phyloP scores from a whole-genome alignment of 2,888 invertebrate genomes.

The Drosophila trichaetosa region DNA sequence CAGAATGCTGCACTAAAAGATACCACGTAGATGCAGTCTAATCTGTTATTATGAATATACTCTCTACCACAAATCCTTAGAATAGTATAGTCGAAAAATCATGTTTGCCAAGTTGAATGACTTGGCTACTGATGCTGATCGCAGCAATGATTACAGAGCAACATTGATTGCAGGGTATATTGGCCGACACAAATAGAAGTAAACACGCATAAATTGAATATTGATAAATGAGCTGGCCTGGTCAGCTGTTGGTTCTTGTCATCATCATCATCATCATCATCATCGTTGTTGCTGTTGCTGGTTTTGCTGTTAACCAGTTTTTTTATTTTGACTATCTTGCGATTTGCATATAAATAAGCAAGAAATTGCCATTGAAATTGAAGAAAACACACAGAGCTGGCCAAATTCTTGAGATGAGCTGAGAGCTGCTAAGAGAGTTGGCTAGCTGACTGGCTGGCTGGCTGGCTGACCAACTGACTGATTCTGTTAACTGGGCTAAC shows the following conservation, averaged over 20 bases:
- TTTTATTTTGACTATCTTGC: conserved; percentile 49
- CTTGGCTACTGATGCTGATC: background rate
- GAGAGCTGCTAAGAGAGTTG: conserved; percentile 15
- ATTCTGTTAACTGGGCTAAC: conserved; percentile 67
- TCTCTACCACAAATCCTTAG: too few relatives aligned
- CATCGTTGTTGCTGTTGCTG: conserved; percentile 16
- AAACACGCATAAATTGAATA: conserved; percentile 46
- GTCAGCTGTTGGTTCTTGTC: conserved; percentile 46
- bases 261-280: background rate
- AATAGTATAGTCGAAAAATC: too few relatives aligned
- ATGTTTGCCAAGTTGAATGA: background rate
- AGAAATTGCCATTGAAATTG: conserved; percentile 63
- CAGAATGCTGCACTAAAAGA: background rate
- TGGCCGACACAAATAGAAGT: conserved; percentile 10
- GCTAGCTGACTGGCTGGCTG: conserved; percentile 20
- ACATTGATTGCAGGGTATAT: conserved; percentile 33
- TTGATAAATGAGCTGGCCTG: conserved; percentile 74
- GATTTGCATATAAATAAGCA: conserved; percentile 77
- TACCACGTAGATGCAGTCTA: background rate
- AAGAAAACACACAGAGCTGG: conserved; percentile 25
- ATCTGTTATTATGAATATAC: too few relatives aligned
- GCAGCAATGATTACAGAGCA: background rate
- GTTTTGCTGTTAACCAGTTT: conserved; percentile 45
- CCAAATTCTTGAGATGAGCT: conserved; percentile 35
- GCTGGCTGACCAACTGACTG: conserved; percentile 26